Conservation (phyloP, 1,140 invertebrate species). For the Atta cephalotes region DNA sequence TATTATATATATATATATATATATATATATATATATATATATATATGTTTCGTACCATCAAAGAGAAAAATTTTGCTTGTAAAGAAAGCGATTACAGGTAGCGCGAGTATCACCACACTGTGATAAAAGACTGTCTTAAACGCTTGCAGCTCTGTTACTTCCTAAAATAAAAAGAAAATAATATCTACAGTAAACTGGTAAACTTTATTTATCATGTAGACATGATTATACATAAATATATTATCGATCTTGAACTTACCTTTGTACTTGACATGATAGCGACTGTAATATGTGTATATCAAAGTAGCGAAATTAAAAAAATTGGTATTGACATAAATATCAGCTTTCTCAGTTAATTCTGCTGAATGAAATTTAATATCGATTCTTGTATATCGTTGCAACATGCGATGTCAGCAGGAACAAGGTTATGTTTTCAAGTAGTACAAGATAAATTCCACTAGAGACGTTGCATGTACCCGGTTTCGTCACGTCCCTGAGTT, state of each 20-base stretch:
- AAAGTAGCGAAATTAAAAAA: neutral
- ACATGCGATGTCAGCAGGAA: neutral
- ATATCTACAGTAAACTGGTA: neutral
- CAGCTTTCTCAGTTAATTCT: neutral
- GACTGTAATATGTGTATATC: neutral
- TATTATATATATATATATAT: too few species aligned
- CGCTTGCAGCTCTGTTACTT: slow-evolving; percentile 80
- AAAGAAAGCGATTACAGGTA: slow-evolving; percentile 84
- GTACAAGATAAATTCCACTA: slow-evolving; percentile 1
- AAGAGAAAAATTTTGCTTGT: slow-evolving; percentile 83
- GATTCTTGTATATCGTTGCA: neutral
- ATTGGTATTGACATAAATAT: neutral
- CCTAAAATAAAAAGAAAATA: slow-evolving; percentile 73
- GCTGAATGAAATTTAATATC: neutral
- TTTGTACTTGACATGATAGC: slow-evolving; percentile 59
- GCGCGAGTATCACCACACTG: slow-evolving; percentile 82
- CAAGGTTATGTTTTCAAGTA: slow-evolving; percentile 4
- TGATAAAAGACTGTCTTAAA: slow-evolving; percentile 84
- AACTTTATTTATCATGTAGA: neutral
- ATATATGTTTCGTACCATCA: slow-evolving; percentile 78
- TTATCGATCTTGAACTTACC: slow-evolving; percentile 33
- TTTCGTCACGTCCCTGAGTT: slow-evolving; percentile 13
- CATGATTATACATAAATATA: neutral
- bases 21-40: neutral
- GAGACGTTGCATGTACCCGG: neutral